phyloP scores from a whole-genome alignment of 2,888 invertebrate genomes.

The Masnerella sp. region DNA sequence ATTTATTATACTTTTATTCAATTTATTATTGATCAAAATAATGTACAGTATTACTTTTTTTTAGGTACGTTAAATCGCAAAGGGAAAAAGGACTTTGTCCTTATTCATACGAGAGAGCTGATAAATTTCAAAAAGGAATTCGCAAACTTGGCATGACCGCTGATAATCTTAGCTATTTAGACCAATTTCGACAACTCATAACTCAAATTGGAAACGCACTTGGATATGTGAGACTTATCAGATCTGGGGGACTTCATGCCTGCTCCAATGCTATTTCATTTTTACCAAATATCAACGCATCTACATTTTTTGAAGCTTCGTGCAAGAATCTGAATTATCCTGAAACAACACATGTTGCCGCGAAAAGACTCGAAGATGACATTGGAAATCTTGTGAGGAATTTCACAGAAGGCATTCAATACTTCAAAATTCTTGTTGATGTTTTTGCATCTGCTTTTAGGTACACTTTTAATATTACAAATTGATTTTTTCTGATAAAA shows the following conservation, averaged over 20 bases:
- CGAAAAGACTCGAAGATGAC: conserved; percentile 87
- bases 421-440: conserved; percentile 92
- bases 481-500: no score
- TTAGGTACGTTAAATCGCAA: conserved; percentile 65
- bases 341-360: conserved; percentile 82
- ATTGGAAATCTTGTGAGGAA: conserved; percentile 88
- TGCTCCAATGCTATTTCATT: conserved; percentile 94
- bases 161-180: conserved; percentile 92
- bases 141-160: conserved; percentile 89
- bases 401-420: conserved; percentile 93
- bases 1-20: conserved; percentile 81
- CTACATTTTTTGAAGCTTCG: conserved; percentile 82
- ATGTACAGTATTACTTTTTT: no score
- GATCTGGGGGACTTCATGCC: conserved; percentile 95
- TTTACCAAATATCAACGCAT: conserved; percentile 86
- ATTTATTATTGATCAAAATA: neutral
- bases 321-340: conserved; percentile 82
- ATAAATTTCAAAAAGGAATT: conserved; percentile 95
- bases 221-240: conserved; percentile 95
- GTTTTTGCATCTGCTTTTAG: conserved; percentile 94
- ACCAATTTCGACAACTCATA: conserved; percentile 93
- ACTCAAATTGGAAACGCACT: conserved; percentile 97
- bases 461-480: conserved; percentile 45
- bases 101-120: conserved; percentile 93
- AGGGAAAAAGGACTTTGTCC: conserved; percentile 86